Conservation (phyloP, 1,140 invertebrate species). For the Wasmannia auropunctata region DNA sequence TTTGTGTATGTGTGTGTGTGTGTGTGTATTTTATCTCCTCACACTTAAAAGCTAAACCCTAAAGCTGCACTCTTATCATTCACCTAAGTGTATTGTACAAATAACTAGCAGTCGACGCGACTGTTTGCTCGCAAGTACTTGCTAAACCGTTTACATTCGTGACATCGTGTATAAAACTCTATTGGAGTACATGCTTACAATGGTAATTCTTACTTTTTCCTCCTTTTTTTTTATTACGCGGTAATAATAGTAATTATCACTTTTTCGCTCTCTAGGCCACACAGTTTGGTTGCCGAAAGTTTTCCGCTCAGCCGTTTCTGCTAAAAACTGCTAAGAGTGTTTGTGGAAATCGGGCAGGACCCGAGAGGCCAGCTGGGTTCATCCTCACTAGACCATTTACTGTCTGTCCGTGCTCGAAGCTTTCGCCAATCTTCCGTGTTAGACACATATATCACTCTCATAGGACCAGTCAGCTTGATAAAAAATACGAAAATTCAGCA, state of each 20-base stretch:
- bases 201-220: conserved; percentile 79
- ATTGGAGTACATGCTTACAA: conserved; percentile 85
- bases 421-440: conserved; percentile 67
- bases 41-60: conserved; percentile 82
- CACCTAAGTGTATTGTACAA: conserved; percentile 85
- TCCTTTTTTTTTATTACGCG: conserved; percentile 69
- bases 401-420: conserved; percentile 72
- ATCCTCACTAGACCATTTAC: conserved; percentile 84
- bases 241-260: conserved; percentile 85
- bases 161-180: conserved; percentile 86
- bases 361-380: conserved; percentile 84
- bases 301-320: conserved; percentile 74
- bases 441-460: conserved; percentile 58
- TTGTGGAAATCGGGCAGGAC: conserved; percentile 80
- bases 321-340: conserved; percentile 76
- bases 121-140: conserved; percentile 82
- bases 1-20: conserved; percentile 24
- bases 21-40: conserved; percentile 64
- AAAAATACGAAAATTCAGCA: conserved; percentile 64
- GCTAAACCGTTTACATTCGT: conserved; percentile 83
- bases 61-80: conserved; percentile 85
- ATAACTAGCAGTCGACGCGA: conserved; percentile 83
- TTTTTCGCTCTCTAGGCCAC: conserved; percentile 86
- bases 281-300: conserved; percentile 82
- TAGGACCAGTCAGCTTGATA: conserved; percentile 65